Conservation (phyloP, 2,113 vertebrate genomes). For the Serinus canaria region DNA sequence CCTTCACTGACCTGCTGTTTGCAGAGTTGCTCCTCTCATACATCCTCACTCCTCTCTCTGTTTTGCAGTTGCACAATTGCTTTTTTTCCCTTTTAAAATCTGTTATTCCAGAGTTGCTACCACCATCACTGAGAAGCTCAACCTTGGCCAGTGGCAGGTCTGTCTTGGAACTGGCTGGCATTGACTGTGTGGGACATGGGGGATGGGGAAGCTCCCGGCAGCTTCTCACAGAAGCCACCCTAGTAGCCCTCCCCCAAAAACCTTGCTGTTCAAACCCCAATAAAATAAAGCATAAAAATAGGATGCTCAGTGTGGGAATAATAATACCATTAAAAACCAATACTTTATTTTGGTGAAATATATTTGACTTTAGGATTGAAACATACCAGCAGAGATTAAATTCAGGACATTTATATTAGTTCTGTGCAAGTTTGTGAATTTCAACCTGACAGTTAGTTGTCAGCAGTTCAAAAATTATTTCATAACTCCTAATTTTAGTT, state of each 20-base stretch:
- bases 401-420: neutral
- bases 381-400: neutral
- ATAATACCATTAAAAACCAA: neutral
- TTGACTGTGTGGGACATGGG: neutral
- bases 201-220: neutral
- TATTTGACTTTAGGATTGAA: neutral
- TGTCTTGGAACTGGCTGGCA: neutral
- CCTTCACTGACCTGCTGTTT: neutral
- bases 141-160: neutral
- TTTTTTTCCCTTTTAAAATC: neutral
- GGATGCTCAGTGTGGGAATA: neutral
- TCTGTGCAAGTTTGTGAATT: neutral
- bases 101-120: neutral
- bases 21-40: neutral
- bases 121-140: neutral
- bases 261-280: neutral
- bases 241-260: neutral
- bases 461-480: neutral
- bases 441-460: neutral
- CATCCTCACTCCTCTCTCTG: neutral
- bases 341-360: neutral
- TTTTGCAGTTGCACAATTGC: rapidly evolving
- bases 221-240: neutral
- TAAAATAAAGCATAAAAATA: neutral
- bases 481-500: neutral